Base-by-base conservation (phyloP, 1,140 invertebrate genomes). In the Asbolus verrucosus region DNA sequence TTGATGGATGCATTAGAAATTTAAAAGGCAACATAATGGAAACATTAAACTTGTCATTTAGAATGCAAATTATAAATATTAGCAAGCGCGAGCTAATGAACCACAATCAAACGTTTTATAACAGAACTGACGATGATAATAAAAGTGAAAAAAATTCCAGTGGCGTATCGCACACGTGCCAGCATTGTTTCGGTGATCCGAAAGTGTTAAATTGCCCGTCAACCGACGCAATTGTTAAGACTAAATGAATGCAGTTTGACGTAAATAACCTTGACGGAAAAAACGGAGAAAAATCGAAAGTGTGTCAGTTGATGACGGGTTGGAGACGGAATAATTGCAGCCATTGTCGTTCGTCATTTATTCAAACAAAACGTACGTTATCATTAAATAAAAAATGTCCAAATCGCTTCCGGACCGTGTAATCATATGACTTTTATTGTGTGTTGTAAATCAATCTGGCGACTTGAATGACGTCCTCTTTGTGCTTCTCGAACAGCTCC, bases 191-290 rank as follows among this genome's bases (percentile, higher is more conserved):
- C 15, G 6, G 21, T 6, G 21, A 54, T 11, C 19, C 4, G 46
- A 54, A 54, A 54, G 46, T 54, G 46, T 54, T 54, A 54, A 54
- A 54, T 24, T 54, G 21, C 8, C 46, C 46, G 11, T 54, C 21
- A 36, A n/a, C 5, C 46, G 9, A 13, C 27, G 46, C 8, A 54
- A 30, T n/a, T n/a, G n/a, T n/a, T n/a, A n/a, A n/a, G n/a, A 27
- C 24, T 27, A 54, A 54, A 6, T 46, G 46, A 27, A 54, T 54
- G 46, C 46, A 46, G 9, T 54, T 54, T 54, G n/a, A 36, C 33
- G 33, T 11, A 11, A 54, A 54, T 21, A 54, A 54, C 46, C 46
- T 54, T 54, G 46, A 54, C 19, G 5, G 27, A 24, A 43, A 43
- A 43, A 38, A 38, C 6, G 2, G 13, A 43, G 27, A 11, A 54